These are phyloP conservation scores for Julus scandinavius DNA, from an alignment of 2,888 invertebrate species.

Conservation along the genomic window DNA sequence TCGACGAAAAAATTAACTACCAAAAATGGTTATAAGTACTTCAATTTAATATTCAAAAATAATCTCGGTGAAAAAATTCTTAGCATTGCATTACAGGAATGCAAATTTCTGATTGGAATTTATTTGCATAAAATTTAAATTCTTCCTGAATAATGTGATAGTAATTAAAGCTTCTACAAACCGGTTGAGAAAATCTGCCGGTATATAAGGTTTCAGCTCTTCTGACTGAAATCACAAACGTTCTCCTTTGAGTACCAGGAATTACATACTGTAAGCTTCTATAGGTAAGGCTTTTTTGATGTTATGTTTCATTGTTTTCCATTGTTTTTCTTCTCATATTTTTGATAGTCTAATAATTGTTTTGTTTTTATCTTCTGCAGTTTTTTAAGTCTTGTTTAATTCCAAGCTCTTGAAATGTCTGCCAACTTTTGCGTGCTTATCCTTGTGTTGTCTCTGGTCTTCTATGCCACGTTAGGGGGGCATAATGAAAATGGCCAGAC, in stretches of 20 bases:
- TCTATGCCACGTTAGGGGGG: slow-evolving; percentile 37
- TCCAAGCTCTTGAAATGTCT: neutral
- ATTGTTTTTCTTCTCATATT: neutral
- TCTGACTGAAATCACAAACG: neutral
- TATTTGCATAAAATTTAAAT: neutral
- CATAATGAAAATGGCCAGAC: neutral
- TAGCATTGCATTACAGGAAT: neutral
- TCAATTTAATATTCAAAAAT: neutral
- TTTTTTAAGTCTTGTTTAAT: neutral
- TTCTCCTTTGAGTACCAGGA: neutral
- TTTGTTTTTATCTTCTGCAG: neutral
- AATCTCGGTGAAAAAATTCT: no score
- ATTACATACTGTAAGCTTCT: neutral
- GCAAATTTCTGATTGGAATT: neutral
- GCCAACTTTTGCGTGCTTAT: neutral
- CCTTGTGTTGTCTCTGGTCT: neutral
- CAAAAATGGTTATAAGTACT: neutral
- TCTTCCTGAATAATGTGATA: neutral
- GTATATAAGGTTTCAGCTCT: neutral
- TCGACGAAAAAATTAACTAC: no score
- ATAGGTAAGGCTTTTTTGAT: neutral
- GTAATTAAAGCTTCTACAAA: neutral
- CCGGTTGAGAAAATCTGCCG: neutral
- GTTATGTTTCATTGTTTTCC: neutral
- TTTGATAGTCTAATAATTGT: neutral